Base-by-base conservation (phyloP, 1,140 invertebrate genomes). In the Stegodyphus mimosarum region DNA sequence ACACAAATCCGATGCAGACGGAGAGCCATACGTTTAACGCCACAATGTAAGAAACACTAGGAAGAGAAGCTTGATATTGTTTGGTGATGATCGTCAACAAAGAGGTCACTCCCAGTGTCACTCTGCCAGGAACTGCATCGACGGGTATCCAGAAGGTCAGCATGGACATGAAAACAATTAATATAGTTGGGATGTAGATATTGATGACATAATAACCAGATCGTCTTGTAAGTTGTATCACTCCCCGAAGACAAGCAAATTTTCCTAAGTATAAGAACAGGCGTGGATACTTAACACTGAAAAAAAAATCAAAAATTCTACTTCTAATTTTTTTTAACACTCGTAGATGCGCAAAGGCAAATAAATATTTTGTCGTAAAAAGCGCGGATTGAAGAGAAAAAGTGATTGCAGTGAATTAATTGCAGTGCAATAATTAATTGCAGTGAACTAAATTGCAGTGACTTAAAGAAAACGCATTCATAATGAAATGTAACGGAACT, bases 11-110 rank as follows among this genome's bases (percentile, higher is more conserved):
- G 93, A 96, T 95, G 88, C 95, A 96, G 9, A 94, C 94, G 15
- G 95, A 95, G 94, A 96, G 95, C 95, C 95, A 96, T 3, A 96
- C 90, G 89, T 96, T 95, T 18, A 96, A 90, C 7, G 95, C 95
- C 93, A 96, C 86, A 50, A 87, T 60, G 10, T 87, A 87, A 13
- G 86, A 87, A n/a, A 87, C 86, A 50, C 71, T 77, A 15, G 86
- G 86, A 7, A 87, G 64, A 33, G 79, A 66, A 10, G 86, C 76
- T 55, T 83, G 86, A 49, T 86, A 86, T 55, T 86, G 85, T 87
- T 87, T 87, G 6, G 86, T 87, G 6, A 87, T 79, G 49, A 87
- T 87, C 5, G 86, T 87, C 9, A 87, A 50, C 13, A 87, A 33
- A 52, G 75, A 79, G 15, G 86, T 87, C 11, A 87, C 86, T 64